These are phyloP conservation scores for Araneus ventricosus DNA, from an alignment of 1,140 invertebrate genomes.

Conservation along the genomic window DNA sequence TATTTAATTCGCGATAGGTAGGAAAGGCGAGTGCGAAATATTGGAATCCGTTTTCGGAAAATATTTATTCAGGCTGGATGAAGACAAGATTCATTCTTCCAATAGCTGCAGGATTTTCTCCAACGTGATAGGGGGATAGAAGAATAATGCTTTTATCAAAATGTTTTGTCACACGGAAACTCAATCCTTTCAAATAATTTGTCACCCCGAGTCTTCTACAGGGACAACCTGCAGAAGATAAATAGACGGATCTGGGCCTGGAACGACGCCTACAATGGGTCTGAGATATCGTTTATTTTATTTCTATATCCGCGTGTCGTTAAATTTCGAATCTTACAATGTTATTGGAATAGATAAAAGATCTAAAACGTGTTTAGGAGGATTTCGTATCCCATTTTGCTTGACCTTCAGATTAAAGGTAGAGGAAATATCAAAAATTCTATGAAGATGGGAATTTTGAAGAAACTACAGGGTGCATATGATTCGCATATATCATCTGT, in stretches of 20 bases:
- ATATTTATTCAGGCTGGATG: background rate
- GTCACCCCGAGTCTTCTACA: background rate
- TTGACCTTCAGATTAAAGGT: too few species aligned
- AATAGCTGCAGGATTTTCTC: background rate
- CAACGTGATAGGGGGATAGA: background rate
- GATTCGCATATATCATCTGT: too few species aligned
- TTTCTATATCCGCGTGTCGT: background rate
- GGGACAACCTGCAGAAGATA: background rate
- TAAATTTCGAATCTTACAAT: too few species aligned
- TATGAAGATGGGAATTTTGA: too few species aligned
- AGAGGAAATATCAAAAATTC: too few species aligned
- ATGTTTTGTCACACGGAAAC: background rate
- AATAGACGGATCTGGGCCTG: background rate
- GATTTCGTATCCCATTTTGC: too few species aligned
- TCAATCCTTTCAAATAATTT: constrained; percentile 17
- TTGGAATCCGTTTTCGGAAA: background rate
- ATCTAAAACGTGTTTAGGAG: too few species aligned
- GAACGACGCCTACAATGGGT: background rate
- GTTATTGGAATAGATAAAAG: too few species aligned
- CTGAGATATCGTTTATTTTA: background rate
- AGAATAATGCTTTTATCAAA: constrained; percentile 18
- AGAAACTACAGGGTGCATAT: too few species aligned
- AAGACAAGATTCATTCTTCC: background rate
- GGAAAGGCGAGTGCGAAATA: background rate
- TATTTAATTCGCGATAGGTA: background rate